Base-by-base conservation (phyloP, 2,113 vertebrate species). In the Agapornis roseicollis region DNA sequence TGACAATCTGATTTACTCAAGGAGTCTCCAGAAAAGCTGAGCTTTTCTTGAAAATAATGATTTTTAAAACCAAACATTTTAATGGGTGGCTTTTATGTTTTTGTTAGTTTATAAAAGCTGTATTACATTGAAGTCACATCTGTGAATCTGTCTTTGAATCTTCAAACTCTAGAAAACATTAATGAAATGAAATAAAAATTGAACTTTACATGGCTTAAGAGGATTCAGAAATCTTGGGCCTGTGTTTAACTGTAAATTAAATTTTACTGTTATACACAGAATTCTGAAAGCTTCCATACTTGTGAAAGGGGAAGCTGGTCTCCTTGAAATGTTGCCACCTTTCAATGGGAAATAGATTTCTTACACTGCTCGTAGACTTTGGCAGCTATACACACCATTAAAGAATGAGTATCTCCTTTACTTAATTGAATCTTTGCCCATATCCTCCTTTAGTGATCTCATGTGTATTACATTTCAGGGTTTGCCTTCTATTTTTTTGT, bases 31-130 rank as follows among this genome's bases (percentile, higher is more conserved):
- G 17, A 90, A 85, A 46, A 9, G 2, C 7, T 77, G 29, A 70
- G 3, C 10, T 63, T 73, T 79, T 69, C 14, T 50, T 80, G 16
- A 90, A 90, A 80, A 39, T 24, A 39, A 17, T 13, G 4, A 27
- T 5, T 53, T 90, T 83, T 66, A n/a, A 27, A 85, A 31, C 3
- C 13, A 7, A 3, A 7, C 3, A 44, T 46, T 73, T 68, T 76
- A 56, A 66, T 41, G 28, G 2, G 9, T 0, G 2, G 1, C 0
- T 7, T 73, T 87, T 65, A n/a, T 65, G 8, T 1, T 18, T 80
- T 82, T 81, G 3, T 65, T 70, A 9, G 10, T 61, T 44, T 37
- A 2, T 47, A 37, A 56, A 42, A 85, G 10, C 44, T 35, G 1
- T 35, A 7, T 69, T 72, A 44, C 9, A 14, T 13, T 35, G 8